A percentile compares a stretch with the other conserved stretches of the same genome.
These are phyloP conservation scores for Dinomys branickii DNA, from an alignment of 2,113 vertebrate species.

Conservation along the genomic window DNA sequence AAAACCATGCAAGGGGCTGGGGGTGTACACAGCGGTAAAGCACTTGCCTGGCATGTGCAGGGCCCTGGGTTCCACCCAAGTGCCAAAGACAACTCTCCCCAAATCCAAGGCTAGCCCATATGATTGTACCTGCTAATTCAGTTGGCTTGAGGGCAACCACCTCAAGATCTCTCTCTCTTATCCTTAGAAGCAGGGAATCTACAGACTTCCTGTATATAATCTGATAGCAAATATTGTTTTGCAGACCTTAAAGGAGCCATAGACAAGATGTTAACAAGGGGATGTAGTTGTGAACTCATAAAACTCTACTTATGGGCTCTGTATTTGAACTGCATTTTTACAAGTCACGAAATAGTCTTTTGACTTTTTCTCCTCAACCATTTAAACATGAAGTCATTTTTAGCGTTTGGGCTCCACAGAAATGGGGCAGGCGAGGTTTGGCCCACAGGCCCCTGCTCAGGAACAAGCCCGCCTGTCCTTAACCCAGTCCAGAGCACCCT, in stretches of 20 bases:
- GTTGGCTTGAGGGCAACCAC: neutral
- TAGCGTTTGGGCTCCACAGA: neutral
- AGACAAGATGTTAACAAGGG: neutral
- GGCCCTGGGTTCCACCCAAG: no score
- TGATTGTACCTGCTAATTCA: neutral
- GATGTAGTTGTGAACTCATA: neutral
- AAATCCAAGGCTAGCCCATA: neutral
- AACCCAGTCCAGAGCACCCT: neutral
- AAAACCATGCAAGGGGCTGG: neutral
- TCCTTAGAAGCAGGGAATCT: neutral
- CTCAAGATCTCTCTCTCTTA: neutral
- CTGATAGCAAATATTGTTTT: neutral
- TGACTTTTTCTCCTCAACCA: neutral
- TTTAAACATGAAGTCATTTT: neutral
- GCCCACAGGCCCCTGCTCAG: neutral
- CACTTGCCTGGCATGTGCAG: neutral
- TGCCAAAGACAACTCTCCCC: neutral
- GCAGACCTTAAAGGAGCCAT: neutral
- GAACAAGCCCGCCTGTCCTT: neutral
- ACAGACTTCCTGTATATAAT: neutral
- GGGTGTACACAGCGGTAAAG: neutral
- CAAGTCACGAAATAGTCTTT: neutral
- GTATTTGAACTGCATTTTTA: slow-evolving; percentile 35
- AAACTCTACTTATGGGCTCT: neutral
- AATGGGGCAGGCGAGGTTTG: neutral